These are phyloP conservation scores for Brachirus orientalis DNA, from an alignment of 2,113 vertebrate species.

Conservation along the genomic window DNA sequence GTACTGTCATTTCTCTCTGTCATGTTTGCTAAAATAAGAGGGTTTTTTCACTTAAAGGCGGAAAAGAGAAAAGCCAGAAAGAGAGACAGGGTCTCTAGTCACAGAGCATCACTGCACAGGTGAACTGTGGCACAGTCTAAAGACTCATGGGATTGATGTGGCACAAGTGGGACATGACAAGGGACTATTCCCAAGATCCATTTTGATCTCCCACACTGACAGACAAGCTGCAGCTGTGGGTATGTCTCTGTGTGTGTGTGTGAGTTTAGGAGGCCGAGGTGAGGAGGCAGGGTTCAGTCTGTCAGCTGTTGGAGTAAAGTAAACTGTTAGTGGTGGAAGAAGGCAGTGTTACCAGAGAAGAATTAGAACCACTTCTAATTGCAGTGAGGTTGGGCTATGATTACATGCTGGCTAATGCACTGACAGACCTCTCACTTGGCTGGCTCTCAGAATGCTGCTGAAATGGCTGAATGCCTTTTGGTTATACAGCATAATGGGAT, in stretches of 20 bases:
- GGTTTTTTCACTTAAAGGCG: constrained; percentile 2
- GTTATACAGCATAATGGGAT: constrained; percentile 71
- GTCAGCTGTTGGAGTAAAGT: constrained; percentile 77
- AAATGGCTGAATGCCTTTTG: constrained; percentile 77
- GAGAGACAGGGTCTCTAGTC: constrained; percentile 17
- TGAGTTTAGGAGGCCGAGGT: constrained; percentile 20
- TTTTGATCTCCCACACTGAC: constrained; percentile 65
- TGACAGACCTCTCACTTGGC: constrained; percentile 78
- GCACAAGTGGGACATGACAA: constrained; percentile 57
- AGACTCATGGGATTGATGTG: constrained; percentile 53
- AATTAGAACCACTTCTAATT: constrained; percentile 80
- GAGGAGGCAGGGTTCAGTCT: constrained; percentile 52
- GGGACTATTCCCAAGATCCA: constrained; percentile 57
- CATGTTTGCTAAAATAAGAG: constrained; percentile 30
- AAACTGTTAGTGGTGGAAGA: constrained; percentile 77
- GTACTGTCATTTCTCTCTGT: constrained; percentile 48
- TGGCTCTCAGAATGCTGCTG: constrained; percentile 68
- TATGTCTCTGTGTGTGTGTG: constrained; percentile 35
- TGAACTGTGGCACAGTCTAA: constrained; percentile 43
- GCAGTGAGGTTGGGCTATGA: constrained; percentile 80
- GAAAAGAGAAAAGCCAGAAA: not conserved
- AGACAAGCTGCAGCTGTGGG: constrained; percentile 67
- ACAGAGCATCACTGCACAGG: constrained; percentile 21
- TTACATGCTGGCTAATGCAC: constrained; percentile 80
- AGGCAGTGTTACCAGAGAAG: constrained; percentile 73